Evolutionary conservation across 2,888 invertebrate species (phyloP).

Genomic region (Notocelia uddmanniana): DNA sequence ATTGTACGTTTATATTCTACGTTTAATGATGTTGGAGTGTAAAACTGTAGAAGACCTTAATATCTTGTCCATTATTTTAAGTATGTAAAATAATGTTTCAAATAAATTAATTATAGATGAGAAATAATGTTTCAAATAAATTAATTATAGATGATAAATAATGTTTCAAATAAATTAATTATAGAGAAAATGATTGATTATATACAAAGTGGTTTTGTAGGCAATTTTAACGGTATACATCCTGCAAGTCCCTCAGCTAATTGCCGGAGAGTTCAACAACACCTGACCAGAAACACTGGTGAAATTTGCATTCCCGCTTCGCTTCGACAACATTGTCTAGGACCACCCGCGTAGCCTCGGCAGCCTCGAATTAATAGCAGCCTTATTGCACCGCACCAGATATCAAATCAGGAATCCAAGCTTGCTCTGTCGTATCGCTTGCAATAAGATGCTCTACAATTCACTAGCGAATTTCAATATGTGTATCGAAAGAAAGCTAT

Average conservation of each 20-base stretch:
- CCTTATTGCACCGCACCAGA: conserved; percentile 76
- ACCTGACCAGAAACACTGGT: conserved; percentile 69
- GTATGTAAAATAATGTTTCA: conserved; percentile 5
- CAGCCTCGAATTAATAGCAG: conserved; percentile 69
- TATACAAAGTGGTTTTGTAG: conserved; percentile 54
- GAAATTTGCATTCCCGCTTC: conserved; percentile 83
- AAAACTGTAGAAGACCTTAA: neutral
- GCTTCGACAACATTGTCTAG: conserved; percentile 74
- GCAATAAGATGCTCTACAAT: conserved; percentile 74
- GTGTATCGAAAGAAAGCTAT: conserved; percentile 64
- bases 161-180: too few relatives aligned
- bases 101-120: conserved; percentile 19
- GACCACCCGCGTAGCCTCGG: conserved; percentile 81
- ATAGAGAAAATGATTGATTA: conserved; percentile 41
- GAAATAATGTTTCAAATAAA: conserved; percentile 11
- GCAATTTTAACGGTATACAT: conserved; percentile 60
- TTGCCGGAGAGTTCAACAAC: conserved; percentile 69
- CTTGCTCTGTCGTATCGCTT: conserved; percentile 61
- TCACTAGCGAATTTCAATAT: conserved; percentile 73
- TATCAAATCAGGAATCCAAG: conserved; percentile 62
- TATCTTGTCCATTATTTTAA: conserved; percentile 13
- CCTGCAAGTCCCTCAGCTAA: conserved; percentile 56
- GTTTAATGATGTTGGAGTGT: too few relatives aligned
- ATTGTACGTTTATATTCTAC: too few relatives aligned
- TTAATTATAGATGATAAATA: too few relatives aligned